Base-by-base conservation (phyloP, 2,113 vertebrate species). In the Malaclemys terrapin region DNA sequence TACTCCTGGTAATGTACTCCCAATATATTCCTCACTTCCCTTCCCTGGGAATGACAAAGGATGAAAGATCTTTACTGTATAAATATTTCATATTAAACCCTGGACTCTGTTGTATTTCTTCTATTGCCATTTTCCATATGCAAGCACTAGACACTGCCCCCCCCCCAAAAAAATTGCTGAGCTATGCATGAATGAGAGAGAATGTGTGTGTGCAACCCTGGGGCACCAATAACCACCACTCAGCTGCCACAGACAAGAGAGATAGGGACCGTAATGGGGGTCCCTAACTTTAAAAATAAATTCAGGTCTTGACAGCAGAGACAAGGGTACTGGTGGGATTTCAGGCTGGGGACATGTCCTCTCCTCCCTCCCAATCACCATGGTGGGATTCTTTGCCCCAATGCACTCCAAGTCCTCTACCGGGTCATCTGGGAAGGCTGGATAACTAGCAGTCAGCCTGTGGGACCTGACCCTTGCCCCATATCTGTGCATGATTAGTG, bases 1-100 rank as follows among this genome's bases (percentile, higher is more conserved):
- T 98, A 98, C 97, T 98, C 98, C 94, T 98, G 98, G 97, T 98
- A 98, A 98, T 98, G 98, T 98, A 98, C 98, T 98, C 96, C 95
- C 97, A 95, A 98, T 98, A 98, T 97, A 98, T 98, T 97, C 97
- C 98, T 98, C 98, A 98, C 98, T 98, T 97, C 97, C 97, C 96
- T 97, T 97, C 94, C 96, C 97, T 96, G 96, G 97, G 97, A 98
- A 98, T 98, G 98, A 98, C 98, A 98, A 97, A 97, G 98, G 97
- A 98, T 98, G 98, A 98, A 98, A 98, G 98, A 98, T 98, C 97
- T 98, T 98, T 98, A 98, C 97, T 97, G 97, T 98, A 98, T 98
- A 98, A 98, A 98, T 98, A 98, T 98, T 98, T 98, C 98, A 98
- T 98, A 98, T 95, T 95, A 97, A 98, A 98, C 98, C 98, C 97